Conservation (phyloP, 64 coral and sea anemone species). For the Stylophora pistillata region DNA sequence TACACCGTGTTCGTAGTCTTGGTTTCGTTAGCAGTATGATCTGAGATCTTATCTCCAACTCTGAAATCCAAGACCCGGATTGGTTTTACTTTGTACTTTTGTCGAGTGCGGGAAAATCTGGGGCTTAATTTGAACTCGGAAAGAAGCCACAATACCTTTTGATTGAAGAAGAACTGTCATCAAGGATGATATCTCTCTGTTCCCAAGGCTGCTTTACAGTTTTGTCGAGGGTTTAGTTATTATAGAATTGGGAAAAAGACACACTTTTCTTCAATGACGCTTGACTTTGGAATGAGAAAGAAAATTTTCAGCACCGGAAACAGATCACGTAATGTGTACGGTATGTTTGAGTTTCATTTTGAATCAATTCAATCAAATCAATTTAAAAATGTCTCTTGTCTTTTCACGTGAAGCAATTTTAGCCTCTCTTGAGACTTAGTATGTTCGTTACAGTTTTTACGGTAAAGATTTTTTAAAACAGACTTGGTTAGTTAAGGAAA, state of each 20-base stretch:
- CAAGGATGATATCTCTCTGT: neutral
- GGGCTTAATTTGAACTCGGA: neutral
- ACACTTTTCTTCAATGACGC: too few relatives aligned
- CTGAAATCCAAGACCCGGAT: neutral
- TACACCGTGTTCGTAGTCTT: neutral
- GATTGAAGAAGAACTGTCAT: neutral
- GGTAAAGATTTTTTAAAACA: too few relatives aligned
- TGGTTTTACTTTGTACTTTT: neutral
- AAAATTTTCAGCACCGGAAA: neutral
- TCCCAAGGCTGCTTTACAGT: too few relatives aligned
- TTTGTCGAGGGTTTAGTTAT: too few relatives aligned
- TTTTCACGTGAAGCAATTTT: too few relatives aligned
- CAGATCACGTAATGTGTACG: neutral
- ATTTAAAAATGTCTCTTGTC: too few relatives aligned
- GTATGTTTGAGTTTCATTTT: neutral
- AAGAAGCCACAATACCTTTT: neutral
- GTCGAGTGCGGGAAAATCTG: neutral
- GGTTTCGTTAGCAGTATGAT: neutral
- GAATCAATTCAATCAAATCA: too few relatives aligned
- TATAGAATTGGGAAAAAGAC: too few relatives aligned
- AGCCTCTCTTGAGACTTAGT: too few relatives aligned
- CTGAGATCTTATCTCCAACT: neutral
- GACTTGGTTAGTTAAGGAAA: too few relatives aligned
- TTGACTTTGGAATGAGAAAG: conserved; percentile 9
- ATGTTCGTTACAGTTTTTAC: too few relatives aligned